A percentile compares a stretch with the other conserved stretches of the same genome.
Evolutionary conservation across 2,888 invertebrate genomes (phyloP).

Genomic region (Coelinius sp.): DNA sequence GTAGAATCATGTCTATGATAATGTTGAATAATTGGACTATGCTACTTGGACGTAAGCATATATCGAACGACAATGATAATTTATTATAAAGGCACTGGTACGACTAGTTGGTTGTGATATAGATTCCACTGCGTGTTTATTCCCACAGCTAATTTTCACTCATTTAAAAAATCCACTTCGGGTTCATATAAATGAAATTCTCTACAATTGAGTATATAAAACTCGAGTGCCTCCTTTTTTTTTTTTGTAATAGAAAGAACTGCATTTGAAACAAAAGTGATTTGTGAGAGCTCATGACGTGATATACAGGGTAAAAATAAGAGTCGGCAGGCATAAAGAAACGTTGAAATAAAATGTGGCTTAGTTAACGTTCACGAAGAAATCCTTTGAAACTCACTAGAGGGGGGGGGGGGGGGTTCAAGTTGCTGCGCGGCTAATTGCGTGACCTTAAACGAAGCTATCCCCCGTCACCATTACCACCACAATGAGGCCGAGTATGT

Average conservation of each 20-base stretch:
- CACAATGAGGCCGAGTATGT: conserved; percentile 47
- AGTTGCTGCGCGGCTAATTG: conserved; percentile 46
- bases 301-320: background rate
- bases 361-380: conserved; percentile 28
- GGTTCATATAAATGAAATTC: background rate
- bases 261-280: conserved; percentile 17
- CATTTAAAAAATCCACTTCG: background rate
- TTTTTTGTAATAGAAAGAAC: background rate
- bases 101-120: background rate
- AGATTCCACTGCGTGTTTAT: conserved; percentile 26
- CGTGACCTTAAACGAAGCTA: conserved; percentile 46
- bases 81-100: conserved; percentile 20
- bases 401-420: conserved; percentile 28
- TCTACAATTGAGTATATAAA: background rate
- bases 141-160: conserved; percentile 3
- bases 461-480: conserved; percentile 44
- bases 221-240: too few species aligned
- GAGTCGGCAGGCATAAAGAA: background rate
- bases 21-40: conserved; percentile 4
- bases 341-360: background rate
- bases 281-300: background rate
- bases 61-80: conserved; percentile 22
- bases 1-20: background rate
- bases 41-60: conserved; percentile 13
- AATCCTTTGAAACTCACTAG: conserved; percentile 32